Percentiles rank a stretch among this genome's conserved stretches.
Conservation (phyloP, 2,113 vertebrate species). For the Falcunculus frontatus region DNA sequence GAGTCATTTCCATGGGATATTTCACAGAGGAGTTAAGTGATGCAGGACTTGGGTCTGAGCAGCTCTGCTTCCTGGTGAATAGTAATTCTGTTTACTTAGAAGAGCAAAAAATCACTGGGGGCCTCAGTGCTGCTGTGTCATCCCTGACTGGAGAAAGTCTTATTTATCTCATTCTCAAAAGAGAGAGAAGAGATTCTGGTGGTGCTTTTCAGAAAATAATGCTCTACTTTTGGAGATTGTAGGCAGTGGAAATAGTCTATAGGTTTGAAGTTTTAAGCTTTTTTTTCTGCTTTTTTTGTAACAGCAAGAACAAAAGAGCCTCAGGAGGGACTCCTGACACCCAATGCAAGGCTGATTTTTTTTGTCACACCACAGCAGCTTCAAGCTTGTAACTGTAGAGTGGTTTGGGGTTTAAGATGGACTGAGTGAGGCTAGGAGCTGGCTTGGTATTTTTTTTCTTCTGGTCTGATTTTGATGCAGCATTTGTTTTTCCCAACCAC, state of each 20-base stretch:
- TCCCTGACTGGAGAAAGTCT: background rate
- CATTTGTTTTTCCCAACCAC: background rate
- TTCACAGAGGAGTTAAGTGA: background rate
- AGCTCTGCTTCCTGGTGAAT: conserved; percentile 52
- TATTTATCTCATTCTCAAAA: conserved; percentile 25
- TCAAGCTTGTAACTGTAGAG: background rate
- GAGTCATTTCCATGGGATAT: conserved; percentile 44
- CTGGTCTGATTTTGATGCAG: background rate
- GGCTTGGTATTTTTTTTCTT: background rate
- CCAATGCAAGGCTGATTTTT: background rate
- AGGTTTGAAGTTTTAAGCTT: background rate
- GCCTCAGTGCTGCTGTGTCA: conserved; percentile 61
- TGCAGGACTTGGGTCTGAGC: conserved; percentile 9
- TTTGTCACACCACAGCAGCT: background rate
- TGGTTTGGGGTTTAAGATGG: background rate
- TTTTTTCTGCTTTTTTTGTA: background rate
- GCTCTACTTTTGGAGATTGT: background rate
- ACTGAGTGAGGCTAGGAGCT: background rate
- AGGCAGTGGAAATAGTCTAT: background rate
- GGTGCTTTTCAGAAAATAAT: background rate
- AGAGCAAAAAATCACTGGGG: conserved; percentile 7
- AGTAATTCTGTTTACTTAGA: conserved; percentile 52
- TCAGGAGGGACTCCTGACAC: background rate
- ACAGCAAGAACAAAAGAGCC: background rate
- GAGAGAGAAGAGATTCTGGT: background rate